A percentile compares a stretch with the other conserved stretches of the same genome.
Conservation (phyloP, 2,888 invertebrate species). For the Alitta virens region DNA sequence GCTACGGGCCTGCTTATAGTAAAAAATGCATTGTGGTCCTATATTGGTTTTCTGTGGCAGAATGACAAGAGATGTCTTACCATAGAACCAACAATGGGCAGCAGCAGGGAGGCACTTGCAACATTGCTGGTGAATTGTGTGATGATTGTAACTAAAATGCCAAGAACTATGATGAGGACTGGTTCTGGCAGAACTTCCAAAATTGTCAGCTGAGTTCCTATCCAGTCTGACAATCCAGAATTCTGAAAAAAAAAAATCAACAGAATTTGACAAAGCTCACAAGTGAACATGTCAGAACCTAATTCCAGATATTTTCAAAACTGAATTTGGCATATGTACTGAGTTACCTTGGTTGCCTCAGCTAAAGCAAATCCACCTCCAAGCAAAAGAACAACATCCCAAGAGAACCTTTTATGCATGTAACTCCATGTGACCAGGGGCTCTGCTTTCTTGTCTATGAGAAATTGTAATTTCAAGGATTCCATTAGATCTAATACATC, state of each 20-base stretch:
- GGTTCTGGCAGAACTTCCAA: slow-evolving; percentile 59
- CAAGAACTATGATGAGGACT: slow-evolving; percentile 72
- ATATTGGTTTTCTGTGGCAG: no score
- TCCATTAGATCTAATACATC: no score
- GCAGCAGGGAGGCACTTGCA: slow-evolving; percentile 83
- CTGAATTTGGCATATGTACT: no score
- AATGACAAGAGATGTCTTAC: no score
- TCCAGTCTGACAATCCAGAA: slow-evolving; percentile 33
- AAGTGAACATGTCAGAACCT: no score
- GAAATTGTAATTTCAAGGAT: no score
- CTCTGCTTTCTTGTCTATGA: slow-evolving; percentile 2
- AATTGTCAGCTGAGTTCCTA: slow-evolving; percentile 27
- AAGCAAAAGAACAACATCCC: slow-evolving; percentile 82
- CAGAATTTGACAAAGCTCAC: no score
- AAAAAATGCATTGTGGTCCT: no score
- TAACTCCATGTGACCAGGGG: slow-evolving; percentile 25
- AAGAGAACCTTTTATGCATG: slow-evolving; percentile 65
- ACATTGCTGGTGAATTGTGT: slow-evolving; percentile 91
- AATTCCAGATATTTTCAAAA: no score
- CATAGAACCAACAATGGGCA: slow-evolving; percentile 65
- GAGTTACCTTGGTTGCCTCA: slow-evolving; percentile 72
- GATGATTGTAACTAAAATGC: slow-evolving; percentile 74
- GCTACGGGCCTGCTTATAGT: no score
- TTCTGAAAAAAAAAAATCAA: slow-evolving; percentile 15
- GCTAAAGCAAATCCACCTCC: slow-evolving; percentile 86